phyloP scores from a whole-genome alignment of 2,888 invertebrate genomes.

The Plusia festucae region DNA sequence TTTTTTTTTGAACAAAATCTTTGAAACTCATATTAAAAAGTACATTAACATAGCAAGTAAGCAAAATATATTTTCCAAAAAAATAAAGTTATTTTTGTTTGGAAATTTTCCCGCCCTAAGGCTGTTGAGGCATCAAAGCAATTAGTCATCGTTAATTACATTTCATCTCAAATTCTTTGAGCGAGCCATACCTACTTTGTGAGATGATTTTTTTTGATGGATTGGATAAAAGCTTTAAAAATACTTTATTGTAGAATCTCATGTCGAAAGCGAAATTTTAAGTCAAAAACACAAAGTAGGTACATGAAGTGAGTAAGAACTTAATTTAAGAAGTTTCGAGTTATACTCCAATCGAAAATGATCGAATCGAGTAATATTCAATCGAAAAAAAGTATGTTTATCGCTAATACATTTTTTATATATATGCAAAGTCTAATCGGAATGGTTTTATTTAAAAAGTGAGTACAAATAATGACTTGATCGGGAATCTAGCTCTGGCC shows the following conservation, averaged over 20 bases:
- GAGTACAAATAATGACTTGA: no score
- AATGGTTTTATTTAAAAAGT: no score
- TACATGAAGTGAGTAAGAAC: no score
- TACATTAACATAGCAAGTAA: background rate
- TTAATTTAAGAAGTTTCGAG: no score
- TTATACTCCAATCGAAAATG: no score
- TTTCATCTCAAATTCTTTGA: conserved; percentile 42
- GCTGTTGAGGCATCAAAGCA: conserved; percentile 41
- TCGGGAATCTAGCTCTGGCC: no score
- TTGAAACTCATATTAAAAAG: background rate
- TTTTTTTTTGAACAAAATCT: background rate
- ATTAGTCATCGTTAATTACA: conserved; percentile 51
- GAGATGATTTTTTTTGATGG: conserved; percentile 34
- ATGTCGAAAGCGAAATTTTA: conserved; percentile 1
- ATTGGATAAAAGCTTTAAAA: conserved; percentile 23
- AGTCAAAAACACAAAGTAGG: no score
- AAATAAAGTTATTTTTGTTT: conserved; percentile 10
- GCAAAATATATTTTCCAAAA: background rate
- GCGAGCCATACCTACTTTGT: conserved; percentile 40
- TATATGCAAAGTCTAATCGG: no score
- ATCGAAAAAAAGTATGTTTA: no score
- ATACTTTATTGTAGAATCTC: conserved; percentile 23
- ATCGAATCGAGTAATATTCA: no score
- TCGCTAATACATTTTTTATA: no score
- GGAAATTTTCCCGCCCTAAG: conserved; percentile 10